These are phyloP conservation scores for Carassius carassius DNA, from an alignment of 2,113 vertebrate genomes.

Conservation along the genomic window DNA sequence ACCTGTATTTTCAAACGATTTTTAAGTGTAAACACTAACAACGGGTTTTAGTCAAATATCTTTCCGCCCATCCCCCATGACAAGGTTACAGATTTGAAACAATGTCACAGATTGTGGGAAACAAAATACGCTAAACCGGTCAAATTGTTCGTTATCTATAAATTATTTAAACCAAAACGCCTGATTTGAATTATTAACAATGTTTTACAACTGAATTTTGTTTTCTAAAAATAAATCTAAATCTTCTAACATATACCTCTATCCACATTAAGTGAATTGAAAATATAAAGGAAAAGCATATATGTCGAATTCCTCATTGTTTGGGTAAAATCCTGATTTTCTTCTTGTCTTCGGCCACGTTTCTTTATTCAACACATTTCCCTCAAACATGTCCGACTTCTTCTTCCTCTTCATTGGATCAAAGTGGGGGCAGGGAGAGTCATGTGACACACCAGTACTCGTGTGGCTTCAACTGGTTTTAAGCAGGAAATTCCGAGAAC, in stretches of 20 bases:
- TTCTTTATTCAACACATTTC: slow-evolving; percentile 76
- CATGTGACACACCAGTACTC: slow-evolving; percentile 64
- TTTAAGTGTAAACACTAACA: not conserved
- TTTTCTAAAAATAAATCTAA: not conserved
- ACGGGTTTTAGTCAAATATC: slow-evolving; percentile 41
- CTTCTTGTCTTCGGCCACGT: slow-evolving; percentile 75
- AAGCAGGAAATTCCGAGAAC: not conserved
- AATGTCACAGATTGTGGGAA: slow-evolving; percentile 64
- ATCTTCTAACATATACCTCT: slow-evolving; percentile 34
- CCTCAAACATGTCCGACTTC: slow-evolving; percentile 80
- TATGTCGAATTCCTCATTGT: slow-evolving; percentile 65
- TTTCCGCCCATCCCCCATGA: slow-evolving; percentile 74
- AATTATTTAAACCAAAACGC: not conserved
- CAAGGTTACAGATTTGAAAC: slow-evolving; percentile 72
- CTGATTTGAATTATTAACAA: not conserved
- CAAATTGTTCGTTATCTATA: not conserved
- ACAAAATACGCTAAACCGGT: not conserved
- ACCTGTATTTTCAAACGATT: too few species aligned
- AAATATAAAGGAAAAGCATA: slow-evolving; percentile 24
- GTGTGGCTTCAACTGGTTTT: not conserved
- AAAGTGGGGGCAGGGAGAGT: slow-evolving; percentile 70
- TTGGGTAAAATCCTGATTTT: slow-evolving; percentile 66
- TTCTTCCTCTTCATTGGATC: slow-evolving; percentile 64
- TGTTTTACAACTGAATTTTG: not conserved
- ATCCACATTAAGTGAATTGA: slow-evolving; percentile 12